Conservation (phyloP, 2,113 vertebrate genomes). For the Hemiscyllium ocellatum region DNA sequence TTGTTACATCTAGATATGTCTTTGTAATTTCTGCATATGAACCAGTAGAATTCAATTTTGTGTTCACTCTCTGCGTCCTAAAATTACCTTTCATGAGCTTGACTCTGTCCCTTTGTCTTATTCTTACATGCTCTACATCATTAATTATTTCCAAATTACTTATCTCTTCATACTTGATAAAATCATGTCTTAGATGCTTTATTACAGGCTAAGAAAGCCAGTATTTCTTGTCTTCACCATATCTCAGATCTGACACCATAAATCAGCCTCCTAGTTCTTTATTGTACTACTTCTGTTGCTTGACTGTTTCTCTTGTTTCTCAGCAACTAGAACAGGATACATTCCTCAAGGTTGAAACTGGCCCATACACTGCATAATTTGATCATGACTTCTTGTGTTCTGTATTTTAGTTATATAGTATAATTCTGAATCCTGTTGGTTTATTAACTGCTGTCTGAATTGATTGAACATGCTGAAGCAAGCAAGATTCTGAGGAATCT, state of each 20-base stretch:
- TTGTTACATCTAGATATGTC: not conserved
- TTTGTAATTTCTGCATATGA: not conserved
- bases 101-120: not conserved
- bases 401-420: not conserved
- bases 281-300: not conserved
- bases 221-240: not conserved
- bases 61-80: not conserved
- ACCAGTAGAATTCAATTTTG: not conserved
- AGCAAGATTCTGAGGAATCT: not conserved
- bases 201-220: not conserved
- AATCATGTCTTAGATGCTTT: not conserved
- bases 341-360: not conserved
- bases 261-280: not conserved
- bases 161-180: not conserved
- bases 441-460: not conserved
- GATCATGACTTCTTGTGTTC: not conserved
- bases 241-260: not conserved
- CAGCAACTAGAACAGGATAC: not conserved
- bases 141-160: not conserved
- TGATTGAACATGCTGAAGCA: not conserved
- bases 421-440: not conserved
- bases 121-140: not conserved
- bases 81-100: not conserved
- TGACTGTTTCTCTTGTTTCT: not conserved
- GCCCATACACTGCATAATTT: not conserved